Evolutionary conservation across 1,140 invertebrate species (phyloP), one percentile per base, ranked within the genome.

Genomic region (Bemisia tabaci): DNA sequence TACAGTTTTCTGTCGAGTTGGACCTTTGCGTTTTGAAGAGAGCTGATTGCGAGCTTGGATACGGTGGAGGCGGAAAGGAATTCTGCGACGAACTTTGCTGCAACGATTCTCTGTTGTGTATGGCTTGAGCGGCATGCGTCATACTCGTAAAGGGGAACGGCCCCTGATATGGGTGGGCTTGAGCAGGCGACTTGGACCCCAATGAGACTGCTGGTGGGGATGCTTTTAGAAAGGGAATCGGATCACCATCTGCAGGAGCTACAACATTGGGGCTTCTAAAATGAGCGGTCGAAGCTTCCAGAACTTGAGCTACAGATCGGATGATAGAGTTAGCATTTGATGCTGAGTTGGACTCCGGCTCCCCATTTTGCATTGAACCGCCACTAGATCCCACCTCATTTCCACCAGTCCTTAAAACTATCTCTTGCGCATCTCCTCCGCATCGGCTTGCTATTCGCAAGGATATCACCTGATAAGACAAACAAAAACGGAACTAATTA

Each of bases 91-190:
- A 59, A 33, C 11, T 61, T 23, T 33, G 67, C 33, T 26, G 65
- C 65, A 61, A 67, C 33, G 67, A 65, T 59, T 69, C 79, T 33
- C 80, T 76, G 71, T 73, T 82, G 59, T 81, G 79, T 69, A 82
- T 81, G 21, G 82, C 80, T 76, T 82, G 82, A 2, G 84, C 84
- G 63, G 90, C 90, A 74, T 93, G 91, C 64, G 89, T 91, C 91
- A 94, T 93, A 76, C 90, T 92, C 70, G 89, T 87, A 75, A 92
- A 94, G 22, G 91, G 90, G 78, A 89, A 93, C 72, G 84, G 84
- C 60, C 82, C 82, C 71, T 81, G 81, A 70, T 81, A 82, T 68
- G 76, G 77, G 67, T 25, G 66, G 66, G 26, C 66, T 63, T 68
- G 67, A 61, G 67, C 63, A 23, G 62, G 62, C 11, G 60, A 61